phyloP scores from a whole-genome alignment of 2,888 invertebrate species.

The Apamea crenata region DNA sequence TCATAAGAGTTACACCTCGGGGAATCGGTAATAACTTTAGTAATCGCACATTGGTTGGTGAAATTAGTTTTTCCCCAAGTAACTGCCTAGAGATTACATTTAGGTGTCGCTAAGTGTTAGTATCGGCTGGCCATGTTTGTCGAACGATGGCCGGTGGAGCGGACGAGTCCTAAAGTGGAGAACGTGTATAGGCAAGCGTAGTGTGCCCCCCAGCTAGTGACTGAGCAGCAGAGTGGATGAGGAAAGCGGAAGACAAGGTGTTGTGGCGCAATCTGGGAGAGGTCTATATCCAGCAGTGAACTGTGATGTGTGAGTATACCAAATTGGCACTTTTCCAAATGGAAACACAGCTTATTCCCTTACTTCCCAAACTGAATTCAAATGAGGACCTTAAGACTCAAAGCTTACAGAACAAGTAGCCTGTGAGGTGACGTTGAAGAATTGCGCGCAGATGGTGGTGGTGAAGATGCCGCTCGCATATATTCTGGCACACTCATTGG shows the following conservation, averaged over 20 bases:
- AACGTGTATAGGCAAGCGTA: no score
- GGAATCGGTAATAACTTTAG: neutral
- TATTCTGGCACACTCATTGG: constrained; percentile 69
- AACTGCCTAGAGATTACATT: neutral
- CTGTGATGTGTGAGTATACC: no score
- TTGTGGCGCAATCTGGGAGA: no score
- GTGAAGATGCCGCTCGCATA: constrained; percentile 72
- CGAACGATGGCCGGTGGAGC: no score
- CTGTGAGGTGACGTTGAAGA: constrained; percentile 83
- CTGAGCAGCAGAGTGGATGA: no score
- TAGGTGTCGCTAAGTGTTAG: neutral
- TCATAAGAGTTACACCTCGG: neutral
- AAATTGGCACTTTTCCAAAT: neutral
- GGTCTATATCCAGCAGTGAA: no score
- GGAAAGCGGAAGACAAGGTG: no score
- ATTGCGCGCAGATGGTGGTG: constrained; percentile 81
- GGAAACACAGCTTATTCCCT: neutral
- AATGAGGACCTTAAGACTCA: neutral
- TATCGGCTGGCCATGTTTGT: no score
- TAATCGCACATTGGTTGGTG: neutral
- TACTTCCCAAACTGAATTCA: neutral
- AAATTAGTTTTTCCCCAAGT: neutral
- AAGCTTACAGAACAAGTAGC: constrained; percentile 80
- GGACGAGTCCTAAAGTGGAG: no score
- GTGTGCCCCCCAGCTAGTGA: no score